Base-by-base conservation (phyloP, 2,888 invertebrate genomes). In the Geotrupes spiniger region DNA sequence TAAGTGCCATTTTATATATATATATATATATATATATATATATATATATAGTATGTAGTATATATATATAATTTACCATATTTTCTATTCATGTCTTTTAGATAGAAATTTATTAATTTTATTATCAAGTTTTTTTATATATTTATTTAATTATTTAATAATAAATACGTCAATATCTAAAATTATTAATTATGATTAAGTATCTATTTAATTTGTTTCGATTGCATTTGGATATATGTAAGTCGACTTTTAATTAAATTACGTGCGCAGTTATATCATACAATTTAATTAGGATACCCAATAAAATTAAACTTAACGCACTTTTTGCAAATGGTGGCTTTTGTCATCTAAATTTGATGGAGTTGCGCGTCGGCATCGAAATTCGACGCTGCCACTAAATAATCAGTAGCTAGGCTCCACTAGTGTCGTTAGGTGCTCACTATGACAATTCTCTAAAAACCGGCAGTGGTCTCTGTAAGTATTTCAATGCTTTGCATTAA, bases 401-500 rank as follows among this genome's bases (percentile, higher is more conserved):
- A 71, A 72, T 71, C 71, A 73, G 72, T 73, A 72, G 72, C 71
- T 71, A 71, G 69, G 69, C 69, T 70, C 71, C 72, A 70, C 66
- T 71, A 68, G 73, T 72, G 68, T 70, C 67, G 73, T 70, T 70
- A 69, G 71, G 71, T 73, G 70, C 70, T 70, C 68, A 67, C 67
- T 63, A 70, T 71, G 71, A 69, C 66, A 65, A 67, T 69, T 71
- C 68, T 70, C 61, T 72, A 70, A 72, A 67, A 71, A 62, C 66
- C 66, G 69, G 70, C 69, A 66, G 68, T 66, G 71, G 72, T 72
- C 72, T 69, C 64, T 71, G 73, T 68, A 65, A 69, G 69, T 68
- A 62, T 25, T 36, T 36, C 26, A 28, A 31, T 12, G 31, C 5
- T 33, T 33, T 14, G 33, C 14, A 14, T n/a, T 36, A 16, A 21